Evolutionary conservation across 2,797 vertebrate genomes (phyloP).

Genomic region (Acipenser transmontanus): DNA sequence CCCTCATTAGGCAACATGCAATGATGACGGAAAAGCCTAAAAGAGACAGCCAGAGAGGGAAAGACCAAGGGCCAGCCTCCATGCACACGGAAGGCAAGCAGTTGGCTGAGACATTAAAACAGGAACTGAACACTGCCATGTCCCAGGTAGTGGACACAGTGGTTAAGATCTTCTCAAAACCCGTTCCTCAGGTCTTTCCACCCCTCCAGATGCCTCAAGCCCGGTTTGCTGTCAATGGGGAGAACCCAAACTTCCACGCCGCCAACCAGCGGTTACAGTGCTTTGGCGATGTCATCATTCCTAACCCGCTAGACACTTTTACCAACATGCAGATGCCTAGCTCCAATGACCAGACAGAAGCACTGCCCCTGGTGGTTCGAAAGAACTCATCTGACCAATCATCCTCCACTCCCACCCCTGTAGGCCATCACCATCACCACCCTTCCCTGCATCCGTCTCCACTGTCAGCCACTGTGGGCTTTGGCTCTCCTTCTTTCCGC

Average conservation of each 20-base stretch:
- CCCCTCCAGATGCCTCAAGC: conserved; percentile 86
- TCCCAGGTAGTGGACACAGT: conserved; percentile 96
- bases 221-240: conserved; percentile 82
- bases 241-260: conserved; percentile 93
- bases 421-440: conserved; percentile 76
- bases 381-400: conserved; percentile 88
- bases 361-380: conserved; percentile 87
- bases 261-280: conserved; percentile 92
- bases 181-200: conserved; percentile 92
- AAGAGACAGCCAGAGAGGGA: conserved; percentile 68
- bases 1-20: conserved; percentile 82
- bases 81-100: conserved; percentile 91
- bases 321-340: conserved; percentile 76
- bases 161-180: conserved; percentile 94
- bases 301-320: conserved; percentile 87
- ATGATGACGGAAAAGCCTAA: conserved; percentile 72
- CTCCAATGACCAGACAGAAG: conserved; percentile 90
- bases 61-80: conserved; percentile 65
- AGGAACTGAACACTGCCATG: conserved; percentile 96
- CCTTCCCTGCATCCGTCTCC: conserved; percentile 87
- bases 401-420: conserved; percentile 73
- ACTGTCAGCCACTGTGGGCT: conserved; percentile 83
- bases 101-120: conserved; percentile 90
- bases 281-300: conserved; percentile 95
- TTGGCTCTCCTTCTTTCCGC: conserved; percentile 88